phyloP scores from a whole-genome alignment of 2,888 invertebrate genomes.

The Hemistola chrysoprasaria region DNA sequence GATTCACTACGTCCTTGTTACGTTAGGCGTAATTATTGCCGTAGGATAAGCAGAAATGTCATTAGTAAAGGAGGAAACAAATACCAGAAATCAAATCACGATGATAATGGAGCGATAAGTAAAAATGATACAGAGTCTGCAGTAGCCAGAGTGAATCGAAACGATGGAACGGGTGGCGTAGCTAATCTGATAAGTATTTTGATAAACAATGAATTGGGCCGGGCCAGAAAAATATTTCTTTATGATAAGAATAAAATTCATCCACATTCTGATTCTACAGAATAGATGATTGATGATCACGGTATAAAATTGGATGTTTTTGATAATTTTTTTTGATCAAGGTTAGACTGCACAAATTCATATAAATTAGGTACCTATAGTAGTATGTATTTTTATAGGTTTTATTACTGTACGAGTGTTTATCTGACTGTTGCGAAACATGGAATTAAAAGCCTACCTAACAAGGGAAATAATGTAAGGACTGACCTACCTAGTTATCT shows the following conservation, averaged over 20 bases:
- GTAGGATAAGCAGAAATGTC: conserved; percentile 35
- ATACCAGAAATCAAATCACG: conserved; percentile 17
- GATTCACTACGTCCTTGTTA: conserved; percentile 38
- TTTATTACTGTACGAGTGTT: too few relatives aligned
- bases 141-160: conserved; percentile 20
- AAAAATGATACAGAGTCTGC: conserved; percentile 33
- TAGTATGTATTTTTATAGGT: too few relatives aligned
- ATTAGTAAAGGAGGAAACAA: conserved; percentile 29
- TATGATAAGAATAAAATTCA: conserved; percentile 69
- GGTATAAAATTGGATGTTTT: too few relatives aligned
- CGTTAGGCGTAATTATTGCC: conserved; percentile 38
- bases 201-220: conserved; percentile 60
- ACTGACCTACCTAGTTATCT: too few relatives aligned
- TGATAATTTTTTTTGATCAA: too few relatives aligned
- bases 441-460: too few relatives aligned
- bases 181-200: conserved; percentile 56
- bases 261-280: conserved; percentile 37
- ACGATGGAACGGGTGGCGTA: conserved; percentile 39
- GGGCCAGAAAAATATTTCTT: conserved; percentile 57
- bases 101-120: conserved; percentile 27
- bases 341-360: too few relatives aligned
- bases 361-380: too few relatives aligned
- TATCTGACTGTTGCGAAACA: too few relatives aligned
- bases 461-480: too few relatives aligned
- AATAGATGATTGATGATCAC: too few relatives aligned